Evolutionary conservation across 2,797 vertebrate species (phyloP).

Genomic region (Platyrinchus mystaceus): DNA sequence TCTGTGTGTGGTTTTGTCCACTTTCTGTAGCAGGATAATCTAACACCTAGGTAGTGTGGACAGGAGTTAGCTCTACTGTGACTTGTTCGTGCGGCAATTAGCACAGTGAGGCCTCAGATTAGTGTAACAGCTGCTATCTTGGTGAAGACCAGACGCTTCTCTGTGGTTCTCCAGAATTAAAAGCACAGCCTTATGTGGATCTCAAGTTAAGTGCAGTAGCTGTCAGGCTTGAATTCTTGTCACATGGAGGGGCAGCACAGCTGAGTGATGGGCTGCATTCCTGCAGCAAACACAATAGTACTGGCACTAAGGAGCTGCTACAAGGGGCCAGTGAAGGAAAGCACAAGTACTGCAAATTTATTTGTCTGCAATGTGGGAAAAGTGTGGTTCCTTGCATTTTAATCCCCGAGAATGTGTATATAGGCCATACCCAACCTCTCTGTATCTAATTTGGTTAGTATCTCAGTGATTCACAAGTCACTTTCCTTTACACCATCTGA

Average conservation of each 20-base stretch:
- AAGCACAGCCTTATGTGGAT: neutral
- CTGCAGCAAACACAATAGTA: neutral
- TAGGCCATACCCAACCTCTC: neutral
- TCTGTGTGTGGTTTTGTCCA: neutral
- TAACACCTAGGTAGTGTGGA: neutral
- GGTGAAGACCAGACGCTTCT: neutral
- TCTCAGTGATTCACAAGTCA: slow-evolving; percentile 23
- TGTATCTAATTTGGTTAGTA: slow-evolving; percentile 23
- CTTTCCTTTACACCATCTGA: slow-evolving; percentile 69
- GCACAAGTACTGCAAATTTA: neutral
- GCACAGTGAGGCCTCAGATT: neutral
- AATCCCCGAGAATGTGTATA: neutral
- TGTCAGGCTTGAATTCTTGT: neutral
- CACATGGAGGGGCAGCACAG: neutral
- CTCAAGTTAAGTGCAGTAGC: neutral
- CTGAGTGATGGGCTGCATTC: neutral
- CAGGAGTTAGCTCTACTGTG: neutral
- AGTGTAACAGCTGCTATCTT: neutral
- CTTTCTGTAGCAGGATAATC: neutral
- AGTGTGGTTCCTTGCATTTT: neutral
- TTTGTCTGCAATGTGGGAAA: neutral
- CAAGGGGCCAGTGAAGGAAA: neutral
- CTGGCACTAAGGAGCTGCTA: neutral
- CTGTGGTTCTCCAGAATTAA: neutral
- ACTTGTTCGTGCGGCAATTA: neutral